These are phyloP conservation scores for Machimus rusticus DNA, from an alignment of 2,888 invertebrate species.

Conservation along the genomic window DNA sequence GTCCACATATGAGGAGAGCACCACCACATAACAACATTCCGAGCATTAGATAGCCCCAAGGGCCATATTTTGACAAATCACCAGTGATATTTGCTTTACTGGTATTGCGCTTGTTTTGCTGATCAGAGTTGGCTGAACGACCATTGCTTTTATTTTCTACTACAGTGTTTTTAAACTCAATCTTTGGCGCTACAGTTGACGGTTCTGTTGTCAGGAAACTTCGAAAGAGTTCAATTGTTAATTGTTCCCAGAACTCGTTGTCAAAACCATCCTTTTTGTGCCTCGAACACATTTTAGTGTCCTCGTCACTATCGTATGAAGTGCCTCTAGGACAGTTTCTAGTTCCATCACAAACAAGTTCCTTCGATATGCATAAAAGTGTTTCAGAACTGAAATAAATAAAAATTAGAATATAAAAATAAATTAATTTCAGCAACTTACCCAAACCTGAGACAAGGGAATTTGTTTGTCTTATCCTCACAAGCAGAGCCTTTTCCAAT, in stretches of 20 bases:
- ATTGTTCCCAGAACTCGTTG: slow-evolving; percentile 59
- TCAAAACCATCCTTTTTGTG: slow-evolving; percentile 54
- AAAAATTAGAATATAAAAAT: neutral
- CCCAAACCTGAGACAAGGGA: slow-evolving; percentile 61
- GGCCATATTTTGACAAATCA: slow-evolving; percentile 74
- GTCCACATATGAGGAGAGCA: slow-evolving; percentile 73
- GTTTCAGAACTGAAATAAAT: slow-evolving; percentile 55
- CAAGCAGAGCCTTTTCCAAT: slow-evolving; percentile 61
- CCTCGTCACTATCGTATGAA: slow-evolving; percentile 66
- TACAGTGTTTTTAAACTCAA: neutral
- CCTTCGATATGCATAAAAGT: slow-evolving; percentile 70
- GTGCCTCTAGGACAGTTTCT: slow-evolving; percentile 73
- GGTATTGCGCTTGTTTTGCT: slow-evolving; percentile 8
- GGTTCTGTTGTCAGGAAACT: slow-evolving; percentile 59
- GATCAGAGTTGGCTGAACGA: neutral
- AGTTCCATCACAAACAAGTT: slow-evolving; percentile 72
- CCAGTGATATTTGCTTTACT: slow-evolving; percentile 58
- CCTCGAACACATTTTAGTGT: slow-evolving; percentile 59
- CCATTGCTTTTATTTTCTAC: neutral
- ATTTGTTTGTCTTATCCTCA: slow-evolving; percentile 54
- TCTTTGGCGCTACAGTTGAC: slow-evolving; percentile 50
- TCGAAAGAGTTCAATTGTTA: slow-evolving; percentile 60
- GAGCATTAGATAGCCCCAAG: slow-evolving; percentile 77
- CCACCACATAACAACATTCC: slow-evolving; percentile 76
- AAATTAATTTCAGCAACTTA: slow-evolving; percentile 49